Base-by-base conservation (phyloP, 1,140 invertebrate species). In the Coelopa frigida region DNA sequence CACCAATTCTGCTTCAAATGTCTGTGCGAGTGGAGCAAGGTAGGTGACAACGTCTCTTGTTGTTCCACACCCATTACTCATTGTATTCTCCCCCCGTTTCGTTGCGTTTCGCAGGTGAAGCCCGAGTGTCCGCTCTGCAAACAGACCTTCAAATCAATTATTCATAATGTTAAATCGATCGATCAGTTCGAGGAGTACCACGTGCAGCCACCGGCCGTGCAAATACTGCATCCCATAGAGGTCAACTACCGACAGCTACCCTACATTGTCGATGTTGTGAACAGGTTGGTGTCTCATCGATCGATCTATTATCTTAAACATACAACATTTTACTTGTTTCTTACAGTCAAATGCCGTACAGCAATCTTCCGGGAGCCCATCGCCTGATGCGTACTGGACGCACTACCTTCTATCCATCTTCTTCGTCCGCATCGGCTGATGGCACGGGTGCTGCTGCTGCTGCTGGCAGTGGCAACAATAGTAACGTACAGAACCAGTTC, bases 1-100 rank as follows among this genome's bases (percentile, higher is more conserved):
- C 94, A 97, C 70, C 83, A 88, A 59, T 96, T 97, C 68, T 97
- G 94, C 67, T 95, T 94, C 55, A 82, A 81, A 46, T 97, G 94
- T 66, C 74, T 97, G 3, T 70, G 90, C 31, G 87, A 92, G 60
- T 97, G 94, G 94, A 93, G 91, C 26, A 94, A 94, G 74, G 83
- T 85, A 62, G 49, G 42, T 49, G 2, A 15, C 3, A 0, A 26
- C 24, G n/a, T 22, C 44, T 20, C 27, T 12, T 20, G 18, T 33
- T 12, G 15, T 32, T 44, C 31, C 20, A 42, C 24, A 41, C 36
- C 5, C 22, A 29, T 40, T 27, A 17, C 12, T n/a, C 7, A 29
- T 43, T n/a, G 18, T 39, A 5, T 18, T 7, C 7, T 4, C 10
- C 10, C 23, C 6, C 18, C 8, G n/a, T 8, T 14, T 45, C 1